phyloP scores from a whole-genome alignment of 2,113 vertebrate species.

The Athene noctua region DNA sequence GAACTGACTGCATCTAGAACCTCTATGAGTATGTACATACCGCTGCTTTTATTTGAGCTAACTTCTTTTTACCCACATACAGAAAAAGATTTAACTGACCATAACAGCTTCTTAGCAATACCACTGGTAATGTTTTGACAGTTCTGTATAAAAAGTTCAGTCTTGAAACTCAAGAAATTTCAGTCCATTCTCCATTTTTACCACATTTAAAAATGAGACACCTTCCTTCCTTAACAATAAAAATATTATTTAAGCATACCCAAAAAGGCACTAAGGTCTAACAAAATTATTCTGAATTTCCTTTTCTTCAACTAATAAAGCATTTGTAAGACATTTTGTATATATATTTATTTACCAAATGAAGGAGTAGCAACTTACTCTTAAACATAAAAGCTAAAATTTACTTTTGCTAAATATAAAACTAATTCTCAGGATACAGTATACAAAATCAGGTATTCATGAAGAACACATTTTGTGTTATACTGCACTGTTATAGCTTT shows the following conservation, averaged over 20 bases:
- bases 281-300: not conserved
- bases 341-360: slow-evolving; percentile 18
- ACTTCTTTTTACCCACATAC: not conserved
- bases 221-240: not conserved
- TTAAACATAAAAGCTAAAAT: slow-evolving; percentile 52
- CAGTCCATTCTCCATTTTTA: not conserved
- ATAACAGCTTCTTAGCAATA: not conserved
- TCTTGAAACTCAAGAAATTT: not conserved
- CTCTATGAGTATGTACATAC: not conserved
- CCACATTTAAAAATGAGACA: not conserved
- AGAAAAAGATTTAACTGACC: not conserved
- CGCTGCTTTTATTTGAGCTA: not conserved
- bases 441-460: slow-evolving; percentile 28
- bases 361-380: not conserved
- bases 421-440: slow-evolving; percentile 18
- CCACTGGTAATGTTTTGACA: not conserved
- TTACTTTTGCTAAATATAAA: slow-evolving; percentile 49
- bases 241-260: not conserved
- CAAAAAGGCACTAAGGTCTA: not conserved
- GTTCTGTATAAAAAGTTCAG: not conserved
- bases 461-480: slow-evolving; percentile 51
- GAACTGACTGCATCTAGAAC: not conserved
- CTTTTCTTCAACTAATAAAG: slow-evolving; percentile 8
- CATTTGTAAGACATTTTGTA: slow-evolving; percentile 8
- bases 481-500: not conserved